Base-by-base conservation (phyloP, 2,888 invertebrate species). In the Hypomecis punctinalis region DNA sequence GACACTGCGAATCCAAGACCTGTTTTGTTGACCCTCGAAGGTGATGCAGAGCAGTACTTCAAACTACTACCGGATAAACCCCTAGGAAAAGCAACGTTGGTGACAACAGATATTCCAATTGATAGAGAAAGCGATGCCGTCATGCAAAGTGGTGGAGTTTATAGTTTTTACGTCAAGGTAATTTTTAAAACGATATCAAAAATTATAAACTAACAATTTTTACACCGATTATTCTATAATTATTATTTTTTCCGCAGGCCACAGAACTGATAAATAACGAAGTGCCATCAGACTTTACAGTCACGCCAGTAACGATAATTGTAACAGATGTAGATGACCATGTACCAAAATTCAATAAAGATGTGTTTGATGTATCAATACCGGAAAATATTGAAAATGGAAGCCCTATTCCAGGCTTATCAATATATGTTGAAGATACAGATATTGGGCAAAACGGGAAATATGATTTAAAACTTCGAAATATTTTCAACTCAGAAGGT, bases 271-370 rank as follows among this genome's bases (percentile, higher is more conserved):
- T 96, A 42, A 95, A 96, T 76, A 95, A 95, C 46, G 95, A 95
- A 82, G 93, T 95, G 35, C 95, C 96, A 6, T 95, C 95, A 0
- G 96, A 96, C 71, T 94, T 94, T 39, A 93, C 96, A 0, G 93
- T 94, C 0, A 95, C 96, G 1, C 94, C 95, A 43, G 93, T 97
- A 0, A 97, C 97, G 0, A 95, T 97, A 43, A 95, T 97, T 0
- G 95, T 97, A 36, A 96, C 96, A 0, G 97, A 97, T 76, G 95
- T 95, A 0, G 97, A 97, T 73, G 97, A 97, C 77, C 95, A 97
- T 70, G 90, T 94, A 10, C 97, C 97, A 0, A 89, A 93, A 71
- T 97, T 97, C 73, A 97, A 96, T 75, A 92, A 93, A 69, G 88
- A 94, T 2, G 84, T 90, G 0, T 96, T 96, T 65, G 94, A 94